Conservation (phyloP, 2,888 invertebrate species). For the Erebia palarica region DNA sequence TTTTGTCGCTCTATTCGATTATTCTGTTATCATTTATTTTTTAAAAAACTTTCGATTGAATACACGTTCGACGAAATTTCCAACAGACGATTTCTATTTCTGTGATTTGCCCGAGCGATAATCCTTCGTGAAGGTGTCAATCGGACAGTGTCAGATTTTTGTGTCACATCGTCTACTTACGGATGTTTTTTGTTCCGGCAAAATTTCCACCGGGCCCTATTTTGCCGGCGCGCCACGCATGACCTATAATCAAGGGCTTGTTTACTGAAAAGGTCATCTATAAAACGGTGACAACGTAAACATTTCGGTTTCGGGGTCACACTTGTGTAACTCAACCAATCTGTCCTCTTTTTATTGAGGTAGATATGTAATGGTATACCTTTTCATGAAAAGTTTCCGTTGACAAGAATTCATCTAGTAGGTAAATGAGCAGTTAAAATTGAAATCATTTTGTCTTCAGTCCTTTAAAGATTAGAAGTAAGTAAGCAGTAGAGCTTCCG, state of each 20-base stretch:
- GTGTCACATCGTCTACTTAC: constrained; percentile 45
- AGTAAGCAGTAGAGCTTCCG: too few relatives aligned
- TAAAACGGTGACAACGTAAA: constrained; percentile 54
- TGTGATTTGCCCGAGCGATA: background rate
- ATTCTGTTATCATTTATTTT: too few relatives aligned
- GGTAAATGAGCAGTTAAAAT: too few relatives aligned
- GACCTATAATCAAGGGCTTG: constrained; percentile 52
- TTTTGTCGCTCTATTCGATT: too few relatives aligned
- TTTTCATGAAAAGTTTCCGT: background rate
- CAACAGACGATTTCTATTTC: constrained; percentile 1
- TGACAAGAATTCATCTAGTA: background rate
- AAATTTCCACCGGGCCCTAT: constrained; percentile 54
- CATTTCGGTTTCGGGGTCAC: constrained; percentile 51
- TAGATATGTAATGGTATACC: background rate
- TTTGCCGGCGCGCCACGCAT: constrained; percentile 42
- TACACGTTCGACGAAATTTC: background rate
- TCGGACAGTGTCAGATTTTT: constrained; percentile 45
- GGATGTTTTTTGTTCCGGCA: constrained; percentile 37
- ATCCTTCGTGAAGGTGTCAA: constrained; percentile 38
- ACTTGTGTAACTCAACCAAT: constrained; percentile 16
- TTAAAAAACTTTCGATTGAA: background rate
- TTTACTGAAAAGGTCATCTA: constrained; percentile 53
- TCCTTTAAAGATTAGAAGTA: too few relatives aligned
- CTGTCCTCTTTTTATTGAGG: background rate
- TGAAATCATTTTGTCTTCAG: background rate